phyloP scores from a whole-genome alignment of 2,113 vertebrate genomes.

The Lampris megalopsis region DNA sequence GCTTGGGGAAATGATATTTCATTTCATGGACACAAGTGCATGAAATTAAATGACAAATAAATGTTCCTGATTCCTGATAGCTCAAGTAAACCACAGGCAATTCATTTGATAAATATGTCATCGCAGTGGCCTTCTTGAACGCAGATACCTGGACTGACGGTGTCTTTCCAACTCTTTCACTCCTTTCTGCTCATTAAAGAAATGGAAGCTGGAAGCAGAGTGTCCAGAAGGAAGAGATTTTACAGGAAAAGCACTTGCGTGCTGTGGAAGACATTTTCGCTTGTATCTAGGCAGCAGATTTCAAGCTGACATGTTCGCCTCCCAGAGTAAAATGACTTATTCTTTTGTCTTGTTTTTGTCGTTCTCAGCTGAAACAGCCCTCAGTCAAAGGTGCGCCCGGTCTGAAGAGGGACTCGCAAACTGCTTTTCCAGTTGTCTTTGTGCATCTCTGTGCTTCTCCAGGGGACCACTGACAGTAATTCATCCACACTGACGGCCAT shows the following conservation, averaged over 20 bases:
- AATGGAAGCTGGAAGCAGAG: conserved; percentile 5
- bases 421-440: conserved; percentile 71
- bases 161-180: not conserved
- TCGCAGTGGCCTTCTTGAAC: not conserved
- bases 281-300: conserved; percentile 64
- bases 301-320: conserved; percentile 14
- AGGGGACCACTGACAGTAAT: conserved; percentile 51
- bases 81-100: conserved; percentile 8
- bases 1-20: too few species aligned
- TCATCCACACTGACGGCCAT: conserved; percentile 73
- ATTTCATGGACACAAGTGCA: too few species aligned
- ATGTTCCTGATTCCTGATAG: not conserved
- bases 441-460: conserved; percentile 49
- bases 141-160: conserved; percentile 18
- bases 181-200: conserved; percentile 5
- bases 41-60: too few species aligned
- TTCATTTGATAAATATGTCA: conserved; percentile 7
- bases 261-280: conserved; percentile 65
- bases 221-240: conserved; percentile 9
- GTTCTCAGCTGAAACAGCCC: conserved; percentile 21
- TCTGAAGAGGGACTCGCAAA: conserved; percentile 43
- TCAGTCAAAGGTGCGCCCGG: conserved; percentile 46
- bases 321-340: conserved; percentile 52
- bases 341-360: conserved; percentile 23
- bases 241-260: conserved; percentile 4